Evolutionary conservation across 2,888 invertebrate genomes (phyloP), one percentile per base, ranked within the genome.

Genomic region (Xylota segnis): DNA sequence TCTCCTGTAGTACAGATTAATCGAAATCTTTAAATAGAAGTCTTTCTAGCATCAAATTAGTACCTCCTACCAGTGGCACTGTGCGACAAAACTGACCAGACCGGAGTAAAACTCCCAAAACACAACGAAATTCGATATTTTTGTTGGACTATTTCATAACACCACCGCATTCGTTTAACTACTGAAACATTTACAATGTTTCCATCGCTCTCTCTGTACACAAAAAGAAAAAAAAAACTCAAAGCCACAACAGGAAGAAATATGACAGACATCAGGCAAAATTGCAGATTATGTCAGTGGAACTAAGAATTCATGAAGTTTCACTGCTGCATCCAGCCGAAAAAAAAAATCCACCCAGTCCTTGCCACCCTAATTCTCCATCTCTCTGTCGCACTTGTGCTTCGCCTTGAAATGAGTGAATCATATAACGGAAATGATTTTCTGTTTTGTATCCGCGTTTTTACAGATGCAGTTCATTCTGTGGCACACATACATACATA

Each of bases 381-480:
- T 27, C 40, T 14, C 29, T 37, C 65, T 23, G n/a, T 18, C 34
- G 6, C 10, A 34, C n/a, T 9, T 7, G 37, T 32, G 23, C n/a
- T 6, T 45, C 27, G 32, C 54, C 18, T 37, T 45, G 10, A 50
- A 81, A n/a, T 70, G 70, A 71, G 34, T 75, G 71, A 52, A 86
- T 68, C 82, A 77, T 59, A 76, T 68, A 70, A 76, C 72, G 29
- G 45, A 61, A 82, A 82, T 82, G 66, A 82, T 86, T 72, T n/a
- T 86, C 56, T 81, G 81, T 71, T 66, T 76, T 81, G 71, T 86
- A 82, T 86, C 66, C 71, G 27, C 68, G 75, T 70, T 81, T 59
- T 82, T 76, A 76, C 84, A 84, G 71, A 76, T 76, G 81, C 86
- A 86, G 82, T 82, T 86, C 82, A 86, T 76, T 86, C 56, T 76